phyloP scores from a whole-genome alignment of 2,888 invertebrate species.

The Deilephila porcellus region DNA sequence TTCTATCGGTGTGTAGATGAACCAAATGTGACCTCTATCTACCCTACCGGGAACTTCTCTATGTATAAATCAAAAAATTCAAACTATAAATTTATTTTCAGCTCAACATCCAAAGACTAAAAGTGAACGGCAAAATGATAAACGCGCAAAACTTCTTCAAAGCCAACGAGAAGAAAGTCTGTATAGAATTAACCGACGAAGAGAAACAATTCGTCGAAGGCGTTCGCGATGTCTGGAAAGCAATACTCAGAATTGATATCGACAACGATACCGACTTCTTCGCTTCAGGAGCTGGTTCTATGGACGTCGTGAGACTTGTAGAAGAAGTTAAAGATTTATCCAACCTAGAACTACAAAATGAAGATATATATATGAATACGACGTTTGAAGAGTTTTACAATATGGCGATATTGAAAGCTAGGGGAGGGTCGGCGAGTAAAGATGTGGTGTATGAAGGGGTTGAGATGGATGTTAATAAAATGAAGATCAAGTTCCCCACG shows the following conservation, averaged over 20 bases:
- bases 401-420: slow-evolving; percentile 86
- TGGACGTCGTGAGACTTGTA: slow-evolving; percentile 97
- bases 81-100: slow-evolving; percentile 52
- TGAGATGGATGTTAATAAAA: slow-evolving; percentile 91
- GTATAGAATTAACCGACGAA: slow-evolving; percentile 88
- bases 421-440: slow-evolving; percentile 84
- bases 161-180: slow-evolving; percentile 80
- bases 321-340: slow-evolving; percentile 95
- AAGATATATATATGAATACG: slow-evolving; percentile 97
- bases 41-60: too few species aligned
- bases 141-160: slow-evolving; percentile 92
- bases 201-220: slow-evolving; percentile 88
- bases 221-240: slow-evolving; percentile 91
- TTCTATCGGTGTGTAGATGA: too few species aligned
- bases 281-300: slow-evolving; percentile 97
- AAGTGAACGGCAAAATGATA: slow-evolving; percentile 92
- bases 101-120: slow-evolving; percentile 91
- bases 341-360: slow-evolving; percentile 91
- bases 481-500: slow-evolving; percentile 93
- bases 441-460: slow-evolving; percentile 90
- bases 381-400: slow-evolving; percentile 92
- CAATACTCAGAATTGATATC: slow-evolving; percentile 91
- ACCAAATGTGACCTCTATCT: too few species aligned
- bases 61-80: not conserved
- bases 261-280: slow-evolving; percentile 96